Evolutionary conservation across 2,888 invertebrate species (phyloP), one percentile per base, ranked within the genome.

Genomic region (Scrobipalpa atriplicella): DNA sequence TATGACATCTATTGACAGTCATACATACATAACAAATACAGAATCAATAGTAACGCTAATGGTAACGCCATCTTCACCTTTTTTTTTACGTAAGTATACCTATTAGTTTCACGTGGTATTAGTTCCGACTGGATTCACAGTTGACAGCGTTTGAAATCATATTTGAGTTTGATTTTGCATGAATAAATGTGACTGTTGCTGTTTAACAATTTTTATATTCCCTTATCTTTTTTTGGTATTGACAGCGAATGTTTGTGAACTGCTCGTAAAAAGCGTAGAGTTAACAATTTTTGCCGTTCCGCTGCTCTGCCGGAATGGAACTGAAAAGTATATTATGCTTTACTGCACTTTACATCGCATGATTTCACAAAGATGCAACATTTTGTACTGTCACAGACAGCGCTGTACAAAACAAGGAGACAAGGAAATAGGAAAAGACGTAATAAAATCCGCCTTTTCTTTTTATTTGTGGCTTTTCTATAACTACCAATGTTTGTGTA

Each of bases 221-320:
- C 58, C 38, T 13, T 43, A 51, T 64, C 21, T 19, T 54, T 54
- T 62, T 16, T 63, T 58, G 41, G n/a, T 66, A 56, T 43, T 65
- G 62, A 63, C 41, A 63, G 56, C 43, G 63, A 9, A 58, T 43
- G 56, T 62, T 65, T 65, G 56, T 43, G 16, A 39, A 13, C 18
- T 29, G 13, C 1, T 16, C 16, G 47, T 51, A 29, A 47, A 39
- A 56, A 36, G 54, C 56, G 62, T 47, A 41, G 9, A 19, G 9
- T 21, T 13, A 16, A 41, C 41, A 62, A 36, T 62, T 41, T 61
- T 61, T 36, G 58, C 58, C 16, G 18, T 36, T 29, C 13, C 36
- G 36, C 58, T 36, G 58, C 3, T 3, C 54, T 21, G 58, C 36
- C n/a, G 1, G 29, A 58, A 13, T 58, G 18, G 29, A 10, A 18